phyloP scores from a whole-genome alignment of 2,113 vertebrate genomes.

The Anoura caudifer region DNA sequence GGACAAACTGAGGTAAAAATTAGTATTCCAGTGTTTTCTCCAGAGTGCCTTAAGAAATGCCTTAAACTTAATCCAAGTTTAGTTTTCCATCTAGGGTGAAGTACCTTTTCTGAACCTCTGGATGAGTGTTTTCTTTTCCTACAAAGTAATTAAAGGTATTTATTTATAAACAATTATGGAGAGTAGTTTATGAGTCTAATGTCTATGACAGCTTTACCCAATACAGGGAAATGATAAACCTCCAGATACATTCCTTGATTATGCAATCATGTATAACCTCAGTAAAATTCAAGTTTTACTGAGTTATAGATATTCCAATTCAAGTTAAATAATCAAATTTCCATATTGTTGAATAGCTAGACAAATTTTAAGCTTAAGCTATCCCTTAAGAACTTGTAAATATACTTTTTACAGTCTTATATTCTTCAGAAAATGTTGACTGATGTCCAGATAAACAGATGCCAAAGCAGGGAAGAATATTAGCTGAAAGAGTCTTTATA shows the following conservation, averaged over 20 bases:
- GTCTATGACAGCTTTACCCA: not conserved
- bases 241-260: constrained; percentile 39
- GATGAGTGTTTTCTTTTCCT: not conserved
- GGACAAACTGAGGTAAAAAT: not conserved
- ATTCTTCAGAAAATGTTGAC: constrained; percentile 23
- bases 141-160: not conserved
- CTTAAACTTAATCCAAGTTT: not conserved
- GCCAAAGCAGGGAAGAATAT: constrained; percentile 31
- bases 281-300: constrained; percentile 26
- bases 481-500: constrained; percentile 23
- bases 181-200: not conserved
- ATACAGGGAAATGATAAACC: constrained; percentile 36
- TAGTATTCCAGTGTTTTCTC: not conserved
- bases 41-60: not conserved
- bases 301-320: not conserved
- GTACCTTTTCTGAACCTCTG: not conserved
- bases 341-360: constrained; percentile 42
- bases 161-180: not conserved
- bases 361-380: constrained; percentile 33
- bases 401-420: constrained; percentile 37
- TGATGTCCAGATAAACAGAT: constrained; percentile 40
- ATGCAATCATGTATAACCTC: not conserved
- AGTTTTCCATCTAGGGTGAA: not conserved
- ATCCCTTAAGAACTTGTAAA: constrained; percentile 54
- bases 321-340: constrained; percentile 50